Percentiles rank a stretch among this genome's conserved stretches.
Conservation (phyloP, 1,140 invertebrate genomes). For the Araneus ventricosus region DNA sequence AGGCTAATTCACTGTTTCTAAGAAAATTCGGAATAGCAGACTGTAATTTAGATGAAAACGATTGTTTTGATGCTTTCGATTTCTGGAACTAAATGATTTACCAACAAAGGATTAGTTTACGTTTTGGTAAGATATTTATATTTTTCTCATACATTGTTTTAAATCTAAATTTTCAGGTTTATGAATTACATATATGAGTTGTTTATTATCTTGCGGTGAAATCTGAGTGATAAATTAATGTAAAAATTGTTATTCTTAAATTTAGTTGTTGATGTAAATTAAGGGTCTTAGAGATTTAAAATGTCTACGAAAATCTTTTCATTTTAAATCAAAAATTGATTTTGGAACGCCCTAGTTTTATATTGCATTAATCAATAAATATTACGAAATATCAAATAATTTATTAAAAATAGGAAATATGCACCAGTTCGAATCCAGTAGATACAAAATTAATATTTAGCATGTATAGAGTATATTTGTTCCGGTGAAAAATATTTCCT, state of each 20-base stretch:
- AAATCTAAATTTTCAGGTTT: neutral
- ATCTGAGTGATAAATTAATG: neutral
- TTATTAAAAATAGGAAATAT: too few relatives aligned
- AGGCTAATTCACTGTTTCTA: neutral
- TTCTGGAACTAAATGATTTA: neutral
- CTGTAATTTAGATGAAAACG: neutral
- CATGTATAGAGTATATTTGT: too few relatives aligned
- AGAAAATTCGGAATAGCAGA: neutral
- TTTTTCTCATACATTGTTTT: neutral
- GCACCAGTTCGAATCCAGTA: too few relatives aligned
- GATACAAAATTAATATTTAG: too few relatives aligned
- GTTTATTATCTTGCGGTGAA: neutral
- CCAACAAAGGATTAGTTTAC: neutral
- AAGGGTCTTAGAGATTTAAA: too few relatives aligned
- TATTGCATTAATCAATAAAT: too few relatives aligned
- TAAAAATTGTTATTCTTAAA: neutral
- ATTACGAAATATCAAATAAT: too few relatives aligned
- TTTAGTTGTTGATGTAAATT: too few relatives aligned
- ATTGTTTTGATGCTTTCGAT: neutral
- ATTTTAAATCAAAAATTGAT: too few relatives aligned
- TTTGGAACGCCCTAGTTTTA: too few relatives aligned
- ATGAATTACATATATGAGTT: neutral
- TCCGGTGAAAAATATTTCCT: too few relatives aligned
- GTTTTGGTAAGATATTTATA: neutral
- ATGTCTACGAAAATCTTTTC: too few relatives aligned